A percentile compares a stretch with the other conserved stretches of the same genome.
phyloP scores from a whole-genome alignment of 2,797 vertebrate species.

The Echeneis naucrates region DNA sequence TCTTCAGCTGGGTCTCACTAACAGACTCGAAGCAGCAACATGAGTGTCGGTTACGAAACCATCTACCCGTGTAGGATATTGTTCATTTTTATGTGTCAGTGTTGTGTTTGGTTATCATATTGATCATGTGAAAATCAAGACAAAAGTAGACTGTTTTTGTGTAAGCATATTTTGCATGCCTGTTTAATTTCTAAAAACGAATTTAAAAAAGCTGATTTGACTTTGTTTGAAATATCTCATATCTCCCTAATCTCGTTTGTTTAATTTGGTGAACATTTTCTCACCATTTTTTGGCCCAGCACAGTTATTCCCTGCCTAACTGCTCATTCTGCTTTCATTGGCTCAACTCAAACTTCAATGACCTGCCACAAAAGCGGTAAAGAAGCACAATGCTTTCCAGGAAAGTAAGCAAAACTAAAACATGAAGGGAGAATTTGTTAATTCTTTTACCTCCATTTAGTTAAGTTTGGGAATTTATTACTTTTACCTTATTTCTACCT shows the following conservation, averaged over 20 bases:
- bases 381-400: slow-evolving; percentile 1
- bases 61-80: too few relatives aligned
- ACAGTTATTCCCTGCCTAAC: not conserved
- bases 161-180: not conserved
- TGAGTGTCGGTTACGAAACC: not conserved
- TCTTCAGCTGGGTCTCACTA: not conserved
- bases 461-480: too few relatives aligned
- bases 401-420: not conserved
- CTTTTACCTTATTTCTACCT: too few relatives aligned
- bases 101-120: not conserved
- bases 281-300: not conserved
- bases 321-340: not conserved
- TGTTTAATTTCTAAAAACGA: not conserved
- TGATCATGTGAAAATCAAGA: too few relatives aligned
- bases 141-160: too few relatives aligned
- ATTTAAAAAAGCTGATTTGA: not conserved
- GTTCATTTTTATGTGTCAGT: not conserved
- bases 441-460: not conserved
- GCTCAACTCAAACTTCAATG: not conserved
- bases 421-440: too few relatives aligned
- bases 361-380: not conserved
- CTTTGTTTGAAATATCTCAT: not conserved
- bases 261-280: not conserved
- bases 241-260: too few relatives aligned
- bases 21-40: not conserved